A percentile compares a stretch with the other conserved stretches of the same genome.
These are phyloP conservation scores for Caenorhabditis parvicauda DNA, from an alignment of 2,888 invertebrate species.

Conservation along the genomic window DNA sequence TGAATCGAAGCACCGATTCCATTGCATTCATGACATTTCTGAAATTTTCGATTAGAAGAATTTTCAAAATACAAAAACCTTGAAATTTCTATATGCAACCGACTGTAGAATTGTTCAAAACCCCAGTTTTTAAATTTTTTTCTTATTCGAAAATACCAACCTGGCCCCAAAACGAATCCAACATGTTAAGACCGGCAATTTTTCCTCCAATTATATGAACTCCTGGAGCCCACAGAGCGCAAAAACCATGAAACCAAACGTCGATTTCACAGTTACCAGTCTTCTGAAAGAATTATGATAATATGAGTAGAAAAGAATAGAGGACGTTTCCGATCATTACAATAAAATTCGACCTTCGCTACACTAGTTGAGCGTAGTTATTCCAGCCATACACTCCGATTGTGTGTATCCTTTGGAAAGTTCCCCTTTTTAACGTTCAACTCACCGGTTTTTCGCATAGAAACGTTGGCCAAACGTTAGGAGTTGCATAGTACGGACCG, in stretches of 20 bases:
- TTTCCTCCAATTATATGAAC: slow-evolving; percentile 28
- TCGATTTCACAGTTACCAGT: slow-evolving; percentile 17
- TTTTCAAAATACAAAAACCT: no score
- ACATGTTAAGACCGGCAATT: slow-evolving; percentile 25
- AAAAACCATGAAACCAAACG: slow-evolving; percentile 38
- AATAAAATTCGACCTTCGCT: no score
- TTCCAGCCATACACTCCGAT: not conserved
- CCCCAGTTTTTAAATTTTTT: not conserved
- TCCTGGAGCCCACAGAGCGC: slow-evolving; percentile 36
- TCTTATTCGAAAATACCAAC: slow-evolving; percentile 1
- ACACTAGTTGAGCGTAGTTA: no score
- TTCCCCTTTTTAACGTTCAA: not conserved
- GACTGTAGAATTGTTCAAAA: slow-evolving; percentile 5
- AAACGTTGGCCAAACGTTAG: slow-evolving; percentile 29
- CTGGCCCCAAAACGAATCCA: slow-evolving; percentile 30
- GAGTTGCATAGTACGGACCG: slow-evolving; percentile 33
- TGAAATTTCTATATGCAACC: no score
- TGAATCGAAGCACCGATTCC: slow-evolving; percentile 25
- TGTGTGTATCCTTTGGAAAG: not conserved
- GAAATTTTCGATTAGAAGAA: no score
- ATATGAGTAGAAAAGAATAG: not conserved
- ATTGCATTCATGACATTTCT: slow-evolving; percentile 20
- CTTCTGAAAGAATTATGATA: slow-evolving; percentile 1
- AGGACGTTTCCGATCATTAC: no score
- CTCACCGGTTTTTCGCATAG: slow-evolving; percentile 27